Percentiles rank a stretch among this genome's conserved stretches.
phyloP scores from a whole-genome alignment of 2,113 vertebrate genomes.

The Xiphophorus maculatus region DNA sequence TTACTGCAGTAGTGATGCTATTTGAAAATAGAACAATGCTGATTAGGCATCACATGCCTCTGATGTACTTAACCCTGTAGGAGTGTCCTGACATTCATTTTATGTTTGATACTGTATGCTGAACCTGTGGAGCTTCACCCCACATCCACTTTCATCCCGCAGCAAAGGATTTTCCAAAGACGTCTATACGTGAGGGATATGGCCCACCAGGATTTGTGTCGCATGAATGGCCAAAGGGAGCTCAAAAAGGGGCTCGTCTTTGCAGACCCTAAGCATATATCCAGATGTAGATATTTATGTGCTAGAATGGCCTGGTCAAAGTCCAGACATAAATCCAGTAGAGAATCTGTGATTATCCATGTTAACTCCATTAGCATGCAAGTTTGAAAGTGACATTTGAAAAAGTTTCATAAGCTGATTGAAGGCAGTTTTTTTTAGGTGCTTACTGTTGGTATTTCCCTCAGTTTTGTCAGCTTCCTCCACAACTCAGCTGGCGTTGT shows the following conservation, averaged over 20 bases:
- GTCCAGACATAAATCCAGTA: neutral
- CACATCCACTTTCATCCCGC: neutral
- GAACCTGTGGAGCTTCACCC: neutral
- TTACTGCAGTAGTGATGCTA: neutral
- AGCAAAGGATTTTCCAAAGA: neutral
- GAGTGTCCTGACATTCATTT: neutral
- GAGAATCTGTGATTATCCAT: neutral
- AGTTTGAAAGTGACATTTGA: neutral
- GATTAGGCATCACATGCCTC: neutral
- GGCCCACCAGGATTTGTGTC: neutral
- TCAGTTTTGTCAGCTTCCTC: neutral
- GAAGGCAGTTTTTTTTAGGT: neutral
- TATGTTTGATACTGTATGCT: neutral
- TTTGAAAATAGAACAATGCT: neutral
- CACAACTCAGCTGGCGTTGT: neutral
- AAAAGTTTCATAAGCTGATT: neutral
- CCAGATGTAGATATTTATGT: neutral
- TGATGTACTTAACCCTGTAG: neutral
- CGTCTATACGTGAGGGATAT: neutral
- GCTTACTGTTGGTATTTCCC: neutral
- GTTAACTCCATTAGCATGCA: neutral
- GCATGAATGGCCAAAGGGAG: neutral
- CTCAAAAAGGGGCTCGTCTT: neutral
- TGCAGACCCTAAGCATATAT: neutral
- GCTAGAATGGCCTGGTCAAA: neutral